Evolutionary conservation across 2,888 invertebrate species (phyloP).

Genomic region (Stenodera caucasica): DNA sequence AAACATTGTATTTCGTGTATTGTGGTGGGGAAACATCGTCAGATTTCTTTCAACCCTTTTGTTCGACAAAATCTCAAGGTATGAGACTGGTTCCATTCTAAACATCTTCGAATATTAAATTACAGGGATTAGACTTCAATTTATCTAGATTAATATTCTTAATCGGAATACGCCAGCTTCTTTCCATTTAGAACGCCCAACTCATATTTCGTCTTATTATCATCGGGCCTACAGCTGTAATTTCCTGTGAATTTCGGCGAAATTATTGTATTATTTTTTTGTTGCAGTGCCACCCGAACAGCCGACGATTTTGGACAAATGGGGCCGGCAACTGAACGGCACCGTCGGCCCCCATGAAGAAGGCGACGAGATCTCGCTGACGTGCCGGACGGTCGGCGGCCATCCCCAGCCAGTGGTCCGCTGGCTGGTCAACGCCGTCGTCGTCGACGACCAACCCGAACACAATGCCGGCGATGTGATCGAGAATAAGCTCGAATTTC

Average conservation of each 20-base stretch:
- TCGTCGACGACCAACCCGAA: conserved; percentile 81
- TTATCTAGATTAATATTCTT: conserved; percentile 26
- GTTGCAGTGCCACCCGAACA: conserved; percentile 83
- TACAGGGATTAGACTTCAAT: conserved; percentile 29
- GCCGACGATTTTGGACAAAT: conserved; percentile 81
- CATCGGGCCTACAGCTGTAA: neutral
- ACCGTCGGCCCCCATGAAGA: conserved; percentile 84
- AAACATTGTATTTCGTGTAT: conserved; percentile 35
- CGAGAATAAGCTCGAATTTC: conserved; percentile 78
- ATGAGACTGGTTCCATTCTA: conserved; percentile 29
- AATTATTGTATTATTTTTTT: conserved; percentile 12
- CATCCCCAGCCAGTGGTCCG: conserved; percentile 79
- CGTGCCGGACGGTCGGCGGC: conserved; percentile 86
- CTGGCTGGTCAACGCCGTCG: conserved; percentile 80
- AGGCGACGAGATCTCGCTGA: conserved; percentile 81
- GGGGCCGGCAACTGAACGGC: conserved; percentile 80
- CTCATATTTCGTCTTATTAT: conserved; percentile 5
- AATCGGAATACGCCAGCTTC: neutral
- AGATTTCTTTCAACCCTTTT: conserved; percentile 30
- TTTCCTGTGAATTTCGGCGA: neutral
- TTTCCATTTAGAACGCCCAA: conserved; percentile 8
- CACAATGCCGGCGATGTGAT: conserved; percentile 85
- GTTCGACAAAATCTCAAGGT: conserved; percentile 21
- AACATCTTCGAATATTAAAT: conserved; percentile 35
- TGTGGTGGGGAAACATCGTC: conserved; percentile 14